Percentiles rank a stretch among this genome's conserved stretches.
Conservation (phyloP, 2,888 invertebrate genomes). For the Elysia crispata region DNA sequence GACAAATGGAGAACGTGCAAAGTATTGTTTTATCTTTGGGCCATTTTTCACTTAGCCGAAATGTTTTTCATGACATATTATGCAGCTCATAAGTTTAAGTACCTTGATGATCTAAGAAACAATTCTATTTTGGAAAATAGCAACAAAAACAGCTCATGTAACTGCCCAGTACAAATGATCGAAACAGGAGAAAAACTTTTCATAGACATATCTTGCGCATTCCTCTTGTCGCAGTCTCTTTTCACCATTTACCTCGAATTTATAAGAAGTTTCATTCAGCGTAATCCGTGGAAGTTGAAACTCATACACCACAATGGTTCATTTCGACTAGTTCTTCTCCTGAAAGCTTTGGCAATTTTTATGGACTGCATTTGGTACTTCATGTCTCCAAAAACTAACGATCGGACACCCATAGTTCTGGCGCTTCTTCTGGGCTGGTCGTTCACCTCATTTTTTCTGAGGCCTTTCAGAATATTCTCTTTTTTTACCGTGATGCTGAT, state of each 20-base stretch:
- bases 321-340: slow-evolving; percentile 55
- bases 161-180: neutral
- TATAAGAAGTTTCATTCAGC: neutral
- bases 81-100: slow-evolving; percentile 48
- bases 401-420: neutral
- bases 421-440: slow-evolving; percentile 9
- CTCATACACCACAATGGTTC: slow-evolving; percentile 56
- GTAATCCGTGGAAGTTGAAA: slow-evolving; percentile 17
- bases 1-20: slow-evolving; percentile 61
- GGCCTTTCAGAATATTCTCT: neutral
- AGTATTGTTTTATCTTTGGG: slow-evolving; percentile 57
- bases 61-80: slow-evolving; percentile 57
- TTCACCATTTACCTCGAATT: slow-evolving; percentile 1
- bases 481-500: slow-evolving; percentile 11
- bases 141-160: neutral
- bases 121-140: neutral
- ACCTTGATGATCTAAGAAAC: neutral
- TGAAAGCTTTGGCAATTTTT: slow-evolving; percentile 56
- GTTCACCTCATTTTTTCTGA: neutral
- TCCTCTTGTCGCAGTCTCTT: neutral
- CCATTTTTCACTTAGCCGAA: slow-evolving; percentile 57
- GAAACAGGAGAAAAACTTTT: slow-evolving; percentile 14
- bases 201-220: neutral
- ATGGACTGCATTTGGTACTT: slow-evolving; percentile 55
- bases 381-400: neutral